These are phyloP conservation scores for Leptinotarsa tumamoca DNA, from an alignment of 2,888 invertebrate genomes.

Conservation along the genomic window DNA sequence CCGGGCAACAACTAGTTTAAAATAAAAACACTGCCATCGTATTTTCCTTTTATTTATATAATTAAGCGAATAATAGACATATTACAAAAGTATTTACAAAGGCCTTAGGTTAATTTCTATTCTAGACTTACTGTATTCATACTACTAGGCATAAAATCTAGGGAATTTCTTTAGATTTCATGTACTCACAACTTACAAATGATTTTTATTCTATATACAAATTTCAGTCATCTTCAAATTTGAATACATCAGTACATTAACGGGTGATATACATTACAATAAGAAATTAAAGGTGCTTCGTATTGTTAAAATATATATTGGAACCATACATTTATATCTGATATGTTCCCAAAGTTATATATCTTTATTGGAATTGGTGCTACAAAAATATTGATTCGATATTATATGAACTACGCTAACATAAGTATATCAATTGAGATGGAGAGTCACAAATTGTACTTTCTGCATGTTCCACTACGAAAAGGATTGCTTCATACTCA, in stretches of 20 bases:
- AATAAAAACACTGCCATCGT: neutral
- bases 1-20: neutral
- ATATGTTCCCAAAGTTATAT: slow-evolving; percentile 6
- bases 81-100: slow-evolving; percentile 34
- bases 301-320: neutral
- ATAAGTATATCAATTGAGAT: neutral
- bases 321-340: neutral
- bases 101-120: slow-evolving; percentile 19
- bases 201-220: neutral
- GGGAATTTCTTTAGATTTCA: neutral
- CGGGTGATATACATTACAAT: neutral
- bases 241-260: slow-evolving; percentile 6
- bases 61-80: slow-evolving; percentile 14
- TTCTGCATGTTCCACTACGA: neutral
- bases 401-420: neutral
- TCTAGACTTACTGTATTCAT: neutral
- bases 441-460: slow-evolving; percentile 11
- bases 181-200: neutral
- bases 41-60: slow-evolving; percentile 28
- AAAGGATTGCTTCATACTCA: neutral
- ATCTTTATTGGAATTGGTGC: neutral
- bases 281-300: neutral
- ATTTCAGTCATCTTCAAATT: slow-evolving; percentile 8
- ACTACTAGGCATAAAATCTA: neutral
- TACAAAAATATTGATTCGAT: slow-evolving; percentile 18